These are phyloP conservation scores for Cheiracanthium punctorium DNA, from an alignment of 2,888 invertebrate genomes.

Conservation along the genomic window DNA sequence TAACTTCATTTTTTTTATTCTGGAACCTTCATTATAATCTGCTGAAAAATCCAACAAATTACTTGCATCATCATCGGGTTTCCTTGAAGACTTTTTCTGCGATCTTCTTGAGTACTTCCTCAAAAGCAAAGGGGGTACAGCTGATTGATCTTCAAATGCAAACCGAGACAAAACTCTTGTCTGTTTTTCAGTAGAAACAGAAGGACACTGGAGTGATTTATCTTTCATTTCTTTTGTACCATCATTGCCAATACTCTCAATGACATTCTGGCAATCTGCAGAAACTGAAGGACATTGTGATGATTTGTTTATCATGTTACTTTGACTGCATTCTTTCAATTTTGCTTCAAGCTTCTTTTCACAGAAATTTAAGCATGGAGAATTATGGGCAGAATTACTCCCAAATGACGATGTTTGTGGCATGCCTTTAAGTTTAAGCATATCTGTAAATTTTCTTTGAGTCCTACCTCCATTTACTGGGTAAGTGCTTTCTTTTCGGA, in stretches of 20 bases:
- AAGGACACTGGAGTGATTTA: slow-evolving; percentile 11
- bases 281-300: slow-evolving; percentile 6
- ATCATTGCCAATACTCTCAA: background rate
- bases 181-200: background rate
- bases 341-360: background rate
- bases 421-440: background rate
- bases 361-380: background rate
- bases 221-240: background rate
- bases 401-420: background rate
- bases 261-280: background rate
- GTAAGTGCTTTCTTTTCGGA: background rate
- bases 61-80: background rate
- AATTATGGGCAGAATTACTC: background rate
- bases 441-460: too few relatives aligned
- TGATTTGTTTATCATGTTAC: background rate
- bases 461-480: background rate
- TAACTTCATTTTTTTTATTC: background rate
- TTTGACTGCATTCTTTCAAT: background rate
- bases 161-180: background rate
- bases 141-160: background rate
- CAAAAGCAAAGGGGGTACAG: background rate
- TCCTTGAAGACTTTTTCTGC: background rate
- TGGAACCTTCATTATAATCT: background rate
- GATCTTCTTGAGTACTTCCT: background rate
- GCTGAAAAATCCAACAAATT: background rate